These are phyloP conservation scores for Rhabdomys dilectus DNA, from an alignment of 2,113 vertebrate species.

Conservation along the genomic window DNA sequence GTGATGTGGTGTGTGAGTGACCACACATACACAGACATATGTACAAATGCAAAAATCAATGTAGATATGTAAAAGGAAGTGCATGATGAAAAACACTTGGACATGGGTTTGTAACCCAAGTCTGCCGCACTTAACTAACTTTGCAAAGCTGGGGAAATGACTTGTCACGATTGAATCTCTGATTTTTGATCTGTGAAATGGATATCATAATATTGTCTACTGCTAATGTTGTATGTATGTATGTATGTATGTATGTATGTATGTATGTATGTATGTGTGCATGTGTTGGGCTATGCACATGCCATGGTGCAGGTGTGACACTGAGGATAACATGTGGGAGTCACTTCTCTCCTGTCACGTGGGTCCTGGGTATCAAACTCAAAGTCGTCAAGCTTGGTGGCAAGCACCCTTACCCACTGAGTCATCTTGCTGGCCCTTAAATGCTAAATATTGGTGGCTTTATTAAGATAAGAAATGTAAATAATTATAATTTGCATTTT, in stretches of 20 bases:
- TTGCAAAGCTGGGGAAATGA: background rate
- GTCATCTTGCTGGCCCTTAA: background rate
- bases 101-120: background rate
- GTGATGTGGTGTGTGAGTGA: background rate
- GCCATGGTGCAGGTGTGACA: background rate
- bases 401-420: background rate
- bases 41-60: background rate
- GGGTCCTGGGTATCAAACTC: background rate
- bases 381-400: background rate
- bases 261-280: background rate
- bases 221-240: background rate
- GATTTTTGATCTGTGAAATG: background rate
- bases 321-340: background rate
- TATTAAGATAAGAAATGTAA: slow-evolving; percentile 1
- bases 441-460: background rate
- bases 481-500: slow-evolving; percentile 34
- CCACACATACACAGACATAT: background rate
- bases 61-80: background rate
- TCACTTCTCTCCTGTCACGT: background rate
- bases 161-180: background rate
- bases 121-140: background rate
- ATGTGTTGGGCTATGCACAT: background rate
- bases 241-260: background rate
- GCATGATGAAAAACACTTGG: background rate
- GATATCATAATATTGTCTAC: background rate